Base-by-base conservation (phyloP, 2,888 invertebrate species). In the Sesamia inferens region DNA sequence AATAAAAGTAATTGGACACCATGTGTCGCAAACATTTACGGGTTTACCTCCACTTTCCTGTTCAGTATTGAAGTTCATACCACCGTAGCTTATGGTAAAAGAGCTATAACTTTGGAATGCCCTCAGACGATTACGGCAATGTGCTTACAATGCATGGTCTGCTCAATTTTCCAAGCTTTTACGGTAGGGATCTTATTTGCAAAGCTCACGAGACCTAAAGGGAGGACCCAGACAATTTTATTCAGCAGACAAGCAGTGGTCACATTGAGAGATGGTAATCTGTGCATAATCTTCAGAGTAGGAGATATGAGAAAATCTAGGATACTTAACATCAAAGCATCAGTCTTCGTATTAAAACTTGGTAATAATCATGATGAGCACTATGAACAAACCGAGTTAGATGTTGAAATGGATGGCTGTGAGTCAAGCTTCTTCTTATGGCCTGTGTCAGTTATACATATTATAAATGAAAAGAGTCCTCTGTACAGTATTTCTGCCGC, bases 51-150 rank as follows among this genome's bases (percentile, higher is more conserved):
- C 19, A 98, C 99, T 69, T 99, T 99, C 91, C 97, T 99, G 62
- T 99, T 99, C 96, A 99, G 99, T 85, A 97, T 99, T 79, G 99
- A 99, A 96, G 99, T 99, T 0, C 99, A 99, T 91, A 99, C 99
- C 89, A 99, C 99, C 0, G 99, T 99, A 74, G 99, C 97, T 89
- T 99, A 99, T 91, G 99, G 99, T 16, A 97, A 97, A 68, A 97
- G 99, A 72, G 97, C 98, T 68, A 99, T 99, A 0, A 99, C 99
- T 0, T 98, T 99, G 84, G 98, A 99, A 92, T 99, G 99, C 90
- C 98, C 99, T 0, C 98, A 99, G 91, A 99, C 99, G 1, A 98
- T 99, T 69, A 98, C 99, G 86, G 97, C 99, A 76, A 98, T 99
- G 98, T 99, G 99, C 92, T 96, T 99, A 73, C 99, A 99, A 95